A percentile compares a stretch with the other conserved stretches of the same genome.
phyloP scores from a whole-genome alignment of 2,797 vertebrate genomes.

The Cynodonichthys magdalenae region DNA sequence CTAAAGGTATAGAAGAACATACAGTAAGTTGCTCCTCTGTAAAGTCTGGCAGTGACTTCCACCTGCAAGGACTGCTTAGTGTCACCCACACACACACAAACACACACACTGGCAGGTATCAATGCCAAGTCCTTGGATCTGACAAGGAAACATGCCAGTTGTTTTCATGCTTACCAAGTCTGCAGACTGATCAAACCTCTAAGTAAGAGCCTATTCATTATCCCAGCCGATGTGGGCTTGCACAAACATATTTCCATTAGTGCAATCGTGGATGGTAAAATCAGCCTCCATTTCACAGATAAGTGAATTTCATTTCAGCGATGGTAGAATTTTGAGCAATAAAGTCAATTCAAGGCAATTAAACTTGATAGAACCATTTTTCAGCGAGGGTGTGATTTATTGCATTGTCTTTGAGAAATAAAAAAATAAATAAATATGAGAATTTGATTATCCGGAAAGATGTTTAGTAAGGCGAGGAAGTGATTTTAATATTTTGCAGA shows the following conservation, averaged over 20 bases:
- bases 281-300: constrained; percentile 38
- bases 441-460: constrained; percentile 42
- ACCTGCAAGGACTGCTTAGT: constrained; percentile 39
- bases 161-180: constrained; percentile 26
- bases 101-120: constrained; percentile 31
- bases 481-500: constrained; percentile 13
- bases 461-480: constrained; percentile 32
- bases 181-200: constrained; percentile 22
- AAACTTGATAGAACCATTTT: constrained; percentile 36
- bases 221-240: constrained; percentile 21
- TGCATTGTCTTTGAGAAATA: constrained; percentile 26
- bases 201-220: constrained; percentile 25
- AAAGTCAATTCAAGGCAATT: constrained; percentile 40
- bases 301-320: constrained; percentile 49
- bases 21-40: constrained; percentile 37
- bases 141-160: constrained; percentile 16
- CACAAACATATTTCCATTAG: constrained; percentile 24
- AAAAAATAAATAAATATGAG: constrained; percentile 24
- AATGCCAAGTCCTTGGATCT: constrained; percentile 31
- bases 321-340: constrained; percentile 35
- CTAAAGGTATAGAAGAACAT: constrained; percentile 32
- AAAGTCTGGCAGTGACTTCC: constrained; percentile 31
- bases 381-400: constrained; percentile 42
- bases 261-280: constrained; percentile 25
- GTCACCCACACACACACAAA: constrained; percentile 13